Conservation (phyloP, 2,888 invertebrate species). For the Metopia argyrocephala region DNA sequence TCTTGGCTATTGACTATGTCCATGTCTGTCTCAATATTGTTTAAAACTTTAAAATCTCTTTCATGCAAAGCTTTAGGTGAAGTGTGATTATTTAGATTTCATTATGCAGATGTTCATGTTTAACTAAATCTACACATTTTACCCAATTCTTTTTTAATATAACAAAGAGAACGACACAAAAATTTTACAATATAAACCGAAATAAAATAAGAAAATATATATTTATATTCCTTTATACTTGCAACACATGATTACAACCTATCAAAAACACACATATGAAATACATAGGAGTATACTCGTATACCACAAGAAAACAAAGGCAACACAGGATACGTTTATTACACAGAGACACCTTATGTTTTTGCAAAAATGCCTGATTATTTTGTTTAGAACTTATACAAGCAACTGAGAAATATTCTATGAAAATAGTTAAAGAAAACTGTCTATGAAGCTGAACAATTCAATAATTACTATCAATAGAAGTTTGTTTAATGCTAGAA, state of each 20-base stretch:
- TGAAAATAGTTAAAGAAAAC: neutral
- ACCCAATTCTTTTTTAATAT: too few species aligned
- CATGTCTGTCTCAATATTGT: neutral
- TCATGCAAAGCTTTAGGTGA: neutral
- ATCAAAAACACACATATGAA: neutral
- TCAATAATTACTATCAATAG: slow-evolving; percentile 21
- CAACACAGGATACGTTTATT: too few species aligned
- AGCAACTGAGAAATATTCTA: too few species aligned
- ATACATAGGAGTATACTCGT: too few species aligned
- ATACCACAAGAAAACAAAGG: too few species aligned
- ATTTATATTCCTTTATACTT: slow-evolving; percentile 7
- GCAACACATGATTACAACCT: neutral
- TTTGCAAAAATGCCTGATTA: slow-evolving; percentile 11
- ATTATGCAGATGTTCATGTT: neutral
- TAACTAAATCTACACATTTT: neutral
- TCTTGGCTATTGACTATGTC: too few species aligned
- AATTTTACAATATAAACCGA: too few species aligned
- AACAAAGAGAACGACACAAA: too few species aligned
- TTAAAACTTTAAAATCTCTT: neutral
- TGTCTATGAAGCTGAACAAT: neutral
- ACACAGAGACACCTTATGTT: too few species aligned
- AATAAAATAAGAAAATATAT: neutral
- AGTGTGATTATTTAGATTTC: neutral
- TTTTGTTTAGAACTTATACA: neutral
- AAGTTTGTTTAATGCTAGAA: slow-evolving; percentile 26